Evolutionary conservation across 2,797 vertebrate genomes (phyloP).

Genomic region (Catharus ustulatus): DNA sequence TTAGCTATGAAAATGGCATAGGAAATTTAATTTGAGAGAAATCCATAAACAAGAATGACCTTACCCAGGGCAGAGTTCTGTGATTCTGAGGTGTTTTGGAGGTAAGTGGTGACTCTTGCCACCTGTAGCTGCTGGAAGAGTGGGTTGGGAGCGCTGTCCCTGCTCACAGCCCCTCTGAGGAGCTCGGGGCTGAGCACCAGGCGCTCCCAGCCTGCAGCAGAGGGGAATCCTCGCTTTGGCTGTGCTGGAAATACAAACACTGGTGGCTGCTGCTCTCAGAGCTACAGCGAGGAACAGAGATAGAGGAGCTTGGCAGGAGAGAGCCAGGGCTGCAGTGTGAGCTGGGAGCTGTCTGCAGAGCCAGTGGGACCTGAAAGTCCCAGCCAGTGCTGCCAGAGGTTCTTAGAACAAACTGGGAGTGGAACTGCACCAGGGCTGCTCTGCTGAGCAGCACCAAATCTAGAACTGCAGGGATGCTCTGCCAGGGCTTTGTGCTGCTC

Average conservation of each 20-base stretch:
- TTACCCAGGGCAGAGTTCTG: background rate
- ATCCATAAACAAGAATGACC: background rate
- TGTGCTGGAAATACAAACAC: background rate
- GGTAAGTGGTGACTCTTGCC: background rate
- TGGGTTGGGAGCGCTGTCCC: background rate
- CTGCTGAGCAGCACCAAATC: background rate
- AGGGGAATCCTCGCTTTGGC: background rate
- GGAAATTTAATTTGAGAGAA: background rate
- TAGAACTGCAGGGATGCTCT: background rate
- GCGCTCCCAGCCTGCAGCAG: background rate
- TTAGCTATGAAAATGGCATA: background rate
- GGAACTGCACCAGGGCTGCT: background rate
- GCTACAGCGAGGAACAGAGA: background rate
- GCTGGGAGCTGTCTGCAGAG: background rate
- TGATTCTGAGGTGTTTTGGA: background rate
- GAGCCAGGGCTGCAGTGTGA: background rate
- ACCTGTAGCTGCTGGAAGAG: background rate
- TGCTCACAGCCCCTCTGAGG: background rate
- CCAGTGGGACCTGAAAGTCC: background rate
- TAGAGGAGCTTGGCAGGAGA: background rate
- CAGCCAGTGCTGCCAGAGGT: accelerated
- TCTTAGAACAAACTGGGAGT: background rate
- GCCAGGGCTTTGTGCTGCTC: background rate
- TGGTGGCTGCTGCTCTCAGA: background rate
- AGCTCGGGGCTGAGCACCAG: background rate